phyloP scores from a whole-genome alignment of 35 echinoderm and acorn worm species.

The Lytechinus pictus region DNA sequence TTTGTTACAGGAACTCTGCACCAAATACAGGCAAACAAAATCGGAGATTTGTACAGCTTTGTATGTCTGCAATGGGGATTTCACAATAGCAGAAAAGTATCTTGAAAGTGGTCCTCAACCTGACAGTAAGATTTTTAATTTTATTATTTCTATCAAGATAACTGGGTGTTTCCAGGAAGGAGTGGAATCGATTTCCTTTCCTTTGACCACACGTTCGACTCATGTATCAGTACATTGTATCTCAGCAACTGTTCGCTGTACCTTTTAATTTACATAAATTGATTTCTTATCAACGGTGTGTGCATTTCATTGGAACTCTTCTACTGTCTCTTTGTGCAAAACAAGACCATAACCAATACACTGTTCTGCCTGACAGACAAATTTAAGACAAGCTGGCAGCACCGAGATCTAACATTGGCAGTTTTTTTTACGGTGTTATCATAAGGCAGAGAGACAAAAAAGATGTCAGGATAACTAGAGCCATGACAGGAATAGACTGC shows the following conservation, averaged over 20 bases:
- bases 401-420: no score
- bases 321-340: no score
- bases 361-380: no score
- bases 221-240: neutral
- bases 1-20: neutral
- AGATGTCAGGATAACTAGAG: no score
- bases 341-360: no score
- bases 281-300: neutral
- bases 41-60: neutral
- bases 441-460: no score
- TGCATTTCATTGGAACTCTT: no score
- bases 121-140: neutral
- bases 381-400: no score
- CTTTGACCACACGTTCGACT: neutral
- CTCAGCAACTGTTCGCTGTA: neutral
- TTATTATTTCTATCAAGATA: neutral
- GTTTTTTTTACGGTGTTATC: no score
- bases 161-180: neutral
- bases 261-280: neutral
- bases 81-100: neutral
- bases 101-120: neutral
- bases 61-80: neutral
- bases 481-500: no score
- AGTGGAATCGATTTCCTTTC: neutral
- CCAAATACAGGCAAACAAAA: neutral